A percentile compares a stretch with the other conserved stretches of the same genome.
These are phyloP conservation scores for Carcharodon carcharias DNA, from an alignment of 2,797 vertebrate species.

Conservation along the genomic window DNA sequence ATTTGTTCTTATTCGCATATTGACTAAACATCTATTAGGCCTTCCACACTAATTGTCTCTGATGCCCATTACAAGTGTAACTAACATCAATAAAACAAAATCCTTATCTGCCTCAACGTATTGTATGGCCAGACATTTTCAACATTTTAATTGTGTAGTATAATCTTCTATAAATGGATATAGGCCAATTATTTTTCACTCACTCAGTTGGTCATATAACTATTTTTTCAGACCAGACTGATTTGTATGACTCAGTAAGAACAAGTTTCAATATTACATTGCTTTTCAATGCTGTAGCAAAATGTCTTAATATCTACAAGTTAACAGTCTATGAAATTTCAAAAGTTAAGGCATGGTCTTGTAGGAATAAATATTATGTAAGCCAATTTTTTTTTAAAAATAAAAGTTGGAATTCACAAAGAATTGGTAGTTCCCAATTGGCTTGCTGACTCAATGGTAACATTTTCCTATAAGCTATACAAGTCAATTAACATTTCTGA, in stretches of 20 bases:
- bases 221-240: neutral
- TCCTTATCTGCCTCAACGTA: neutral
- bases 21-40: neutral
- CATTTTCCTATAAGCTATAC: neutral
- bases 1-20: neutral
- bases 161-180: neutral
- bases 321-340: neutral
- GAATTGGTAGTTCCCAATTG: neutral
- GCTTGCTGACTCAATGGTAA: neutral
- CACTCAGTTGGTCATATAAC: neutral
- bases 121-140: neutral
- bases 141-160: neutral
- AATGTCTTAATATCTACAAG: slow-evolving; percentile 4
- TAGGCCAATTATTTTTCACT: neutral
- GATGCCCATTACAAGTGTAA: neutral
- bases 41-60: neutral
- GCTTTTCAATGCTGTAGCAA: neutral
- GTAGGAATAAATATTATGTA: neutral
- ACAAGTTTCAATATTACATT: neutral
- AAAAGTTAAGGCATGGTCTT: neutral
- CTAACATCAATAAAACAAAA: neutral
- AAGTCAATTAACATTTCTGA: neutral
- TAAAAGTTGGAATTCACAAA: neutral
- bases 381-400: neutral
- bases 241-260: neutral